Percentiles rank a stretch among this genome's conserved stretches.
These are phyloP conservation scores for Athripsodes cinereus DNA, from an alignment of 2,888 invertebrate species.

Conservation along the genomic window DNA sequence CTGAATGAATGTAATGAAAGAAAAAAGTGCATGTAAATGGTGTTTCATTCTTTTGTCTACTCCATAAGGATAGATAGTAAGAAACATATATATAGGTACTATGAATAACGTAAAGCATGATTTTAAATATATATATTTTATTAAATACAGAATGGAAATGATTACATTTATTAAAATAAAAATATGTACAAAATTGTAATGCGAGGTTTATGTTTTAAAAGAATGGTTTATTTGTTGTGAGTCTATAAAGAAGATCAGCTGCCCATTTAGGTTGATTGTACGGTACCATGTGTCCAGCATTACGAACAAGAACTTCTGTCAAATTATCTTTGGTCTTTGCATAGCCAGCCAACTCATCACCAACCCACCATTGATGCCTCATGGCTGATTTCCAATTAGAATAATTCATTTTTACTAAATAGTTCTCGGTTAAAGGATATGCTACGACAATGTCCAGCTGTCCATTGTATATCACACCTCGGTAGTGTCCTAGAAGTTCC, in stretches of 20 bases:
- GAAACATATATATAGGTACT: too few relatives aligned
- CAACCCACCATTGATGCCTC: conserved; percentile 65
- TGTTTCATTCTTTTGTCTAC: too few relatives aligned
- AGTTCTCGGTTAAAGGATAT: conserved; percentile 77
- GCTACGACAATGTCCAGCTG: conserved; percentile 89
- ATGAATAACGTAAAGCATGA: too few relatives aligned
- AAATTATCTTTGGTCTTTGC: conserved; percentile 65
- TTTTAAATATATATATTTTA: too few relatives aligned
- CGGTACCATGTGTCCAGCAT: conserved; percentile 81
- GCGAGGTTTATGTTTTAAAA: conserved; percentile 11
- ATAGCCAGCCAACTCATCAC: conserved; percentile 67
- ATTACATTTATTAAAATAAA: too few relatives aligned
- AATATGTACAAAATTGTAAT: too few relatives aligned
- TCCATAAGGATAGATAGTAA: too few relatives aligned
- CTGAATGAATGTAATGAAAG: too few relatives aligned
- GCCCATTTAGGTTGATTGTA: conserved; percentile 74
- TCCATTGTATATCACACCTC: conserved; percentile 80
- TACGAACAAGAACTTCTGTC: conserved; percentile 66
- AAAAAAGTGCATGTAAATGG: too few relatives aligned
- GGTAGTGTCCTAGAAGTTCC: conserved; percentile 60
- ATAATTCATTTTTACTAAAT: conserved; percentile 66
- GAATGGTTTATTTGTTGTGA: conserved; percentile 54
- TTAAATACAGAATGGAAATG: too few relatives aligned
- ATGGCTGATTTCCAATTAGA: conserved; percentile 60
- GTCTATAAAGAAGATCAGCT: conserved; percentile 63